These are phyloP conservation scores for Diorhabda sublineata DNA, from an alignment of 1,140 invertebrate species.

Conservation along the genomic window DNA sequence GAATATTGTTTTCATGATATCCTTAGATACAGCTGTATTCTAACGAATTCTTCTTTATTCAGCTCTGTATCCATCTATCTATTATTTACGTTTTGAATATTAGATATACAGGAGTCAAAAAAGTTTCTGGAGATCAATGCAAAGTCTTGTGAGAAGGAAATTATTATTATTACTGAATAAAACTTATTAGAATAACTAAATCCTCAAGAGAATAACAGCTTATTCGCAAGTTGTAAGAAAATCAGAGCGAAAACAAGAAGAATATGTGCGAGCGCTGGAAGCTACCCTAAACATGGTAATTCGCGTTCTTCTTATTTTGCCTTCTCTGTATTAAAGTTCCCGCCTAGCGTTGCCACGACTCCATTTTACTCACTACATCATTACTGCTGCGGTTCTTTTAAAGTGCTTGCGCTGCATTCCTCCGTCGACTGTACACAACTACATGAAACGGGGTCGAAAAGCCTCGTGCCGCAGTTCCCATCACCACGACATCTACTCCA, in stretches of 20 bases:
- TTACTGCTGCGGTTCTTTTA: not conserved
- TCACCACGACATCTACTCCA: not conserved
- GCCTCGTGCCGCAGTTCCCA: not conserved
- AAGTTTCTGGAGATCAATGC: not conserved
- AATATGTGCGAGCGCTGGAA: not conserved
- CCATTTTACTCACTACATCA: not conserved
- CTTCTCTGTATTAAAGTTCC: constrained; percentile 2
- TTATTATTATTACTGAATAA: constrained; percentile 1
- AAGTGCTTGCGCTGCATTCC: not conserved
- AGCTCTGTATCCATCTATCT: not conserved
- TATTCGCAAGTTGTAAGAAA: constrained; percentile 2
- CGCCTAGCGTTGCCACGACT: not conserved
- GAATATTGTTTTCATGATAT: too few relatives aligned
- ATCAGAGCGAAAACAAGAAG: constrained; percentile 1
- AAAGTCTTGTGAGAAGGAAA: not conserved
- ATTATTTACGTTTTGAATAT: not conserved
- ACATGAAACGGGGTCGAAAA: not conserved
- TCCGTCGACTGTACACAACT: not conserved
- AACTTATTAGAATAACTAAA: not conserved
- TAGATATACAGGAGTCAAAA: not conserved
- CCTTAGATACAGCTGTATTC: too few relatives aligned
- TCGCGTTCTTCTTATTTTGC: not conserved
- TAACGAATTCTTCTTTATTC: not conserved
- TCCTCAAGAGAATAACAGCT: not conserved
- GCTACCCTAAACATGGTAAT: constrained; percentile 2